A percentile compares a stretch with the other conserved stretches of the same genome.
phyloP scores from a whole-genome alignment of 2,113 vertebrate species.

The Lagenorhynchus albirostris region DNA sequence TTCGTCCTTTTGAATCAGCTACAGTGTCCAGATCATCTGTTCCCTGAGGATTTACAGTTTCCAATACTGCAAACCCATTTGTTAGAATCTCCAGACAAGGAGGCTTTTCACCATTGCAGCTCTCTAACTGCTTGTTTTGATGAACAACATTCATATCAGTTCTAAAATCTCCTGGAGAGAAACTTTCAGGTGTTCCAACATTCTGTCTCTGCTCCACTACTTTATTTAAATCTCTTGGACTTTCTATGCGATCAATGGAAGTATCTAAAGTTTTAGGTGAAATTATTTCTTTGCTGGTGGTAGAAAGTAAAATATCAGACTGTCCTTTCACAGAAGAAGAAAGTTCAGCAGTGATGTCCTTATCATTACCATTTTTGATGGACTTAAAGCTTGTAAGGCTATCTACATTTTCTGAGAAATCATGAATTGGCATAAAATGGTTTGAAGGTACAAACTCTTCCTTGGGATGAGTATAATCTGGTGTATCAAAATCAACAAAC shows the following conservation, averaged over 20 bases:
- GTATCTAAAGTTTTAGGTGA: conserved; percentile 78
- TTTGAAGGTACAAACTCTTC: conserved; percentile 84
- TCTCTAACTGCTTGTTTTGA: conserved; percentile 73
- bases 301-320: conserved; percentile 81
- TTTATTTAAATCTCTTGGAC: conserved; percentile 74
- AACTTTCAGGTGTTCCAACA: conserved; percentile 66
- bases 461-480: conserved; percentile 78
- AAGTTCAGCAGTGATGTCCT: conserved; percentile 77
- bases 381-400: conserved; percentile 84
- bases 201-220: conserved; percentile 77
- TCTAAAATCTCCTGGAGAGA: conserved; percentile 67
- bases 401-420: conserved; percentile 82
- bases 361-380: conserved; percentile 80
- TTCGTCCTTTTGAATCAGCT: conserved; percentile 78
- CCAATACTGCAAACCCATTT: conserved; percentile 89
- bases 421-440: conserved; percentile 83
- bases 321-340: conserved; percentile 78
- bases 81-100: conserved; percentile 88
- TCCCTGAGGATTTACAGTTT: conserved; percentile 86
- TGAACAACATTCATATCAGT: conserved; percentile 73
- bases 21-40: conserved; percentile 80
- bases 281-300: conserved; percentile 81
- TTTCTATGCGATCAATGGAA: conserved; percentile 70
- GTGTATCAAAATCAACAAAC: conserved; percentile 84
- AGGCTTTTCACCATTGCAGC: conserved; percentile 85